Evolutionary conservation across 1,140 invertebrate species (phyloP).

Genomic region (Nautilus pompilius): DNA sequence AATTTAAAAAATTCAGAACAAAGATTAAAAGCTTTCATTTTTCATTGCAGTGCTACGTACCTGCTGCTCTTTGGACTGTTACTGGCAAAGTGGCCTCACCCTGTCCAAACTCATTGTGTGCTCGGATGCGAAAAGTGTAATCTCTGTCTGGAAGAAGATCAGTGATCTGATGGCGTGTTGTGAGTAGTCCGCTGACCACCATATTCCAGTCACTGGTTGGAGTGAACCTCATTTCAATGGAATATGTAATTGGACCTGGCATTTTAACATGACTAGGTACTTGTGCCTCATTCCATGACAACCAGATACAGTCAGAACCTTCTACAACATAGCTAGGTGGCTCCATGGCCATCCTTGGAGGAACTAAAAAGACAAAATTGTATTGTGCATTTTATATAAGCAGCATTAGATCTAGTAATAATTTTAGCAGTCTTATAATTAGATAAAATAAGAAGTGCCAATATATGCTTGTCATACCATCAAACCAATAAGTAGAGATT

Average conservation of each 20-base stretch:
- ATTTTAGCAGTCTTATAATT: too few species aligned
- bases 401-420: too few species aligned
- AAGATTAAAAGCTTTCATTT: too few species aligned
- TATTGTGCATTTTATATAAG: too few species aligned
- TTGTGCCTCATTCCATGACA: constrained; percentile 38
- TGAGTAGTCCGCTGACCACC: constrained; percentile 26
- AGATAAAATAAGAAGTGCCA: too few species aligned
- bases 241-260: constrained; percentile 36
- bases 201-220: constrained; percentile 42
- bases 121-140: constrained; percentile 95
- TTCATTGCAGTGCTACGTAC: too few species aligned
- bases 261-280: constrained; percentile 28
- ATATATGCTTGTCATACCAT: too few species aligned
- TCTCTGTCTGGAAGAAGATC: constrained; percentile 65
- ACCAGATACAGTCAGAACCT: constrained; percentile 22
- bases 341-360: constrained; percentile 41
- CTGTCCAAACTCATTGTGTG: constrained; percentile 93
- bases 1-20: too few species aligned
- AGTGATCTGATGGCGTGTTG: constrained; percentile 19
- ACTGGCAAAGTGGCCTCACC: constrained; percentile 83
- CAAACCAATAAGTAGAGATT: too few species aligned
- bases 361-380: constrained; percentile 42
- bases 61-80: constrained; percentile 35
- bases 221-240: constrained; percentile 29
- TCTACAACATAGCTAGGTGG: constrained; percentile 35